phyloP scores from a whole-genome alignment of 2,888 invertebrate species.

The Melieria picta region DNA sequence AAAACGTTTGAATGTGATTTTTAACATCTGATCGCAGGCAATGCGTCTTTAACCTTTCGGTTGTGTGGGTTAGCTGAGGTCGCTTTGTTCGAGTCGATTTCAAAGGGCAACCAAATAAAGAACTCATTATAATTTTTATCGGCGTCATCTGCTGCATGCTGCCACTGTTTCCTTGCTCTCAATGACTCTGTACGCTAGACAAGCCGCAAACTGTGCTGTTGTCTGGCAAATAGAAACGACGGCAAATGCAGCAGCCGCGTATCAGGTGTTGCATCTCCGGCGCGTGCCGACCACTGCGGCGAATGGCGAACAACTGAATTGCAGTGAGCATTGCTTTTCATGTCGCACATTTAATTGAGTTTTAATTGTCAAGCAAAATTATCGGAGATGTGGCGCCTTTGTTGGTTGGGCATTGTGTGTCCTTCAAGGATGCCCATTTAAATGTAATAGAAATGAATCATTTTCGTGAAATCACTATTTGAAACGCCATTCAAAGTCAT shows the following conservation, averaged over 20 bases:
- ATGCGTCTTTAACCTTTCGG: constrained; percentile 34
- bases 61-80: constrained; percentile 31
- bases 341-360: constrained; percentile 4
- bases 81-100: constrained; percentile 17
- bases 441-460: no score
- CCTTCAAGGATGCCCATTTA: no score
- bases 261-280: constrained; percentile 17
- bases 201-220: constrained; percentile 14
- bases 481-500: no score
- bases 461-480: no score
- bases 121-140: constrained; percentile 19
- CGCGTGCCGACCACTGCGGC: neutral
- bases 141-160: constrained; percentile 26
- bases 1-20: constrained; percentile 41
- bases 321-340: neutral
- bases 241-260: constrained; percentile 20
- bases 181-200: neutral
- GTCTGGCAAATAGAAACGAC: neutral
- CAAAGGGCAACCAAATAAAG: neutral
- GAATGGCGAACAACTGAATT: neutral
- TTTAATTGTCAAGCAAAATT: neutral
- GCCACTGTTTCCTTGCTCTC: neutral
- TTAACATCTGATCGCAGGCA: constrained; percentile 47
- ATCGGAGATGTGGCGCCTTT: no score
- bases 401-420: no score